A percentile compares a stretch with the other conserved stretches of the same genome.
Evolutionary conservation across 2,797 vertebrate species (phyloP).

Genomic region (Myiotriccus ornatus): DNA sequence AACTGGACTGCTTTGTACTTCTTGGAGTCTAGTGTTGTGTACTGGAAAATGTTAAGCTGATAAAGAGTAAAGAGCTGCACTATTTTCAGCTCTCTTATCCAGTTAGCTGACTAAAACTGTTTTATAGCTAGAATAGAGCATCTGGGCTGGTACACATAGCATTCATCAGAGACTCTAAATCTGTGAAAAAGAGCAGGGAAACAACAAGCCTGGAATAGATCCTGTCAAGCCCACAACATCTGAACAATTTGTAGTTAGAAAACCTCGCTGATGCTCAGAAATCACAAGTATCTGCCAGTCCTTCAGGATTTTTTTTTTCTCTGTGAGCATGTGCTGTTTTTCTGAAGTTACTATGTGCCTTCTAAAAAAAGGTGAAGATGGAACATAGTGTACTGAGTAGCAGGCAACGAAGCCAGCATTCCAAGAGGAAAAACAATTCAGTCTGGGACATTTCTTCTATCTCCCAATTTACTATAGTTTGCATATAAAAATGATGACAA

Average conservation of each 20-base stretch:
- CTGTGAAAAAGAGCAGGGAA: conserved; percentile 54
- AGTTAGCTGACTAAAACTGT: conserved; percentile 71
- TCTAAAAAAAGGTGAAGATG: conserved; percentile 25
- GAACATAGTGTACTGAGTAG: conserved; percentile 42
- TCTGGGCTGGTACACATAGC: conserved; percentile 54
- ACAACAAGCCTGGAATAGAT: conserved; percentile 54
- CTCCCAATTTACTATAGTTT: not conserved
- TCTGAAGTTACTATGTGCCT: conserved; percentile 45
- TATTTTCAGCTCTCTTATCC: conserved; percentile 75
- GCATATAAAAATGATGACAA: not conserved
- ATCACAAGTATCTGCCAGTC: conserved; percentile 51
- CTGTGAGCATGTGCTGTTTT: conserved; percentile 67
- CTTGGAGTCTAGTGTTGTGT: conserved; percentile 7
- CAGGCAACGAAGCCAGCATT: not conserved
- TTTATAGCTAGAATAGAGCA: conserved; percentile 60
- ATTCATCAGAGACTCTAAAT: conserved; percentile 52
- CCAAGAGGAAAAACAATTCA: conserved; percentile 6
- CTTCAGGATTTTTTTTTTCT: conserved; percentile 44
- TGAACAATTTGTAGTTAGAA: conserved; percentile 64
- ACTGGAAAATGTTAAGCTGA: conserved; percentile 72
- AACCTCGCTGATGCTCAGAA: conserved; percentile 43
- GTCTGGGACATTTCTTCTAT: not conserved
- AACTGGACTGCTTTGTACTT: conserved; percentile 16
- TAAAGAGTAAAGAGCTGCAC: conserved; percentile 66
- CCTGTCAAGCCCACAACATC: conserved; percentile 50